Percentiles rank a stretch among this genome's conserved stretches.
phyloP scores from a whole-genome alignment of 2,797 vertebrate genomes.

The Halcyon chelicuti region DNA sequence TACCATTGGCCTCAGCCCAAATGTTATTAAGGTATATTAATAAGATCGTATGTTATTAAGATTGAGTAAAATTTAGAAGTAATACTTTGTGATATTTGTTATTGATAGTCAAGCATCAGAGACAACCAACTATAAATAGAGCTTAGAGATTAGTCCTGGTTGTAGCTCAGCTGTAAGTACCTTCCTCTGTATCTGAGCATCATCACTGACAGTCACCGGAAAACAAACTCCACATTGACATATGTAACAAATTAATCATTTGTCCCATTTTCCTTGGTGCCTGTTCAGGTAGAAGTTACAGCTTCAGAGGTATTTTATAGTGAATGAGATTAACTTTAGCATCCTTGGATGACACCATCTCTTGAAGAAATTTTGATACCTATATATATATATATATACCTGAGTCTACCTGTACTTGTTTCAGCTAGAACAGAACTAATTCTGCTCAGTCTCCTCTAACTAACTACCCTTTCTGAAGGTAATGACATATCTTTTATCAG shows the following conservation, averaged over 20 bases:
- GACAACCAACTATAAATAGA: background rate
- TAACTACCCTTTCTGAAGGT: too few relatives aligned
- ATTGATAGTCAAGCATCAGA: background rate
- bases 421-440: too few relatives aligned
- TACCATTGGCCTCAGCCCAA: too few relatives aligned
- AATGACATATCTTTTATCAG: too few relatives aligned
- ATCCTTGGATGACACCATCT: background rate
- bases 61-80: background rate
- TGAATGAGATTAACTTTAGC: background rate
- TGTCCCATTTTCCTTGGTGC: background rate
- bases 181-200: background rate
- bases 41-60: background rate
- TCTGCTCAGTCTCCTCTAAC: too few relatives aligned
- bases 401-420: background rate
- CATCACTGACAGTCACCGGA: background rate
- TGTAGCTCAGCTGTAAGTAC: background rate
- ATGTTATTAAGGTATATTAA: too few relatives aligned
- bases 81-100: background rate
- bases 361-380: background rate
- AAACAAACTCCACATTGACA: background rate
- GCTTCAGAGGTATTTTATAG: background rate
- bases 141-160: background rate
- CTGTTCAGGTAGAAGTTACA: background rate
- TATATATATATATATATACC: too few relatives aligned
- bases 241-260: background rate